phyloP scores from a whole-genome alignment of 2,113 vertebrate species.

The Lycaon pictus region DNA sequence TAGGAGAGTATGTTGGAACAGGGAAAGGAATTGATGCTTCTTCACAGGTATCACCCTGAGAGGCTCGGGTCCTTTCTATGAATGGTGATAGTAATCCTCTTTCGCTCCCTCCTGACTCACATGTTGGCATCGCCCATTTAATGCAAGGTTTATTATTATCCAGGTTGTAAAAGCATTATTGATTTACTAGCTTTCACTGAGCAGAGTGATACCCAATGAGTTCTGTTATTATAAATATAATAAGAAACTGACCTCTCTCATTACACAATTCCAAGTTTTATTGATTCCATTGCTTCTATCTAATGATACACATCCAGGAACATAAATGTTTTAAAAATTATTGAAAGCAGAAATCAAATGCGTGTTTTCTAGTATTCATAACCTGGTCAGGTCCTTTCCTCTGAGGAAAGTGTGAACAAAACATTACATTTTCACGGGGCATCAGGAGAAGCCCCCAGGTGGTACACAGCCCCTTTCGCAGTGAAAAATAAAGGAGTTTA shows the following conservation, averaged over 20 bases:
- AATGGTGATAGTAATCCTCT: not conserved
- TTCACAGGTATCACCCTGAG: not conserved
- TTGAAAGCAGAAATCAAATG: conserved; percentile 39
- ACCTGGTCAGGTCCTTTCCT: not conserved
- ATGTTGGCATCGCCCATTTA: not conserved
- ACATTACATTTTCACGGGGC: not conserved
- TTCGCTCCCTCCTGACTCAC: accelerated
- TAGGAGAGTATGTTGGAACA: not conserved
- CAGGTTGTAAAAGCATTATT: not conserved
- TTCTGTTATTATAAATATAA: conserved; percentile 49
- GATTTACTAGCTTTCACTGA: not conserved
- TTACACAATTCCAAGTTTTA: conserved; percentile 34
- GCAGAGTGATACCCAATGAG: not conserved
- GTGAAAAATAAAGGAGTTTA: not conserved
- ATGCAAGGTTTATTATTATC: not conserved
- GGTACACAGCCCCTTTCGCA: not conserved
- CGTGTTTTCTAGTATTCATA: not conserved
- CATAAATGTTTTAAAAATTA: conserved; percentile 16
- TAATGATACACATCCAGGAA: conserved; percentile 60
- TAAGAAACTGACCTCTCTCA: conserved; percentile 30
- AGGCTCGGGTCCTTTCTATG: not conserved
- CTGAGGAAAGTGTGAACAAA: not conserved
- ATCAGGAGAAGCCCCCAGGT: not conserved
- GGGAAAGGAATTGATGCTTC: not conserved
- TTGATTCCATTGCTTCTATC: conserved; percentile 23